Conservation (phyloP, 2,113 vertebrate species). For the Perca flavescens region DNA sequence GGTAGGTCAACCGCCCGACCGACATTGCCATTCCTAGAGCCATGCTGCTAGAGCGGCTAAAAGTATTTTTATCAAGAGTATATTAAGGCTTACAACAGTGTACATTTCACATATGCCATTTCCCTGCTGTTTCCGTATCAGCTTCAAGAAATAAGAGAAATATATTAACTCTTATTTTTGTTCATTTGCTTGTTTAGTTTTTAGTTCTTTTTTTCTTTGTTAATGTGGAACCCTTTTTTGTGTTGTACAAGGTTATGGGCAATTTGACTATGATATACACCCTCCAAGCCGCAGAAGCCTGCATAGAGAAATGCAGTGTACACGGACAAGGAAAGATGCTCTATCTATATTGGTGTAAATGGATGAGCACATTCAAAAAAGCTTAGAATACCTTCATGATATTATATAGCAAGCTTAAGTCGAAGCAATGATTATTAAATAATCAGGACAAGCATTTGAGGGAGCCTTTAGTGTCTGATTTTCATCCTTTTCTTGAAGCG, state of each 20-base stretch:
- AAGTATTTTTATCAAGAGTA: not conserved
- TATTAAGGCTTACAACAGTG: not conserved
- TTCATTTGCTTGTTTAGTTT: not conserved
- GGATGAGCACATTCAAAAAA: not conserved
- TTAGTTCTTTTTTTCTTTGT: not conserved
- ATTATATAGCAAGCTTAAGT: conserved; percentile 12
- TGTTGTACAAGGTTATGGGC: not conserved
- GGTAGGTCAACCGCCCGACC: not conserved
- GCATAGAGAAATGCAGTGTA: not conserved
- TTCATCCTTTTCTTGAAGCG: conserved; percentile 41
- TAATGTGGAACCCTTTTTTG: not conserved
- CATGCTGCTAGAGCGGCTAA: not conserved
- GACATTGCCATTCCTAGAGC: not conserved
- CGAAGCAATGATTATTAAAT: conserved; percentile 17
- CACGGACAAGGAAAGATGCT: not conserved
- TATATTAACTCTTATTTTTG: not conserved
- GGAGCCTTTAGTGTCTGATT: conserved; percentile 43
- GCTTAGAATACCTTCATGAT: conserved; percentile 1
- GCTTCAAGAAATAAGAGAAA: not conserved
- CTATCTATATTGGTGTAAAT: not conserved
- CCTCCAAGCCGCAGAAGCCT: not conserved
- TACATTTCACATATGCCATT: not conserved
- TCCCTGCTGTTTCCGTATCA: not conserved
- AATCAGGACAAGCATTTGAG: conserved; percentile 27
- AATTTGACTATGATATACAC: not conserved